Conservation (phyloP, 2,113 vertebrate species). For the Polypterus senegalus region DNA sequence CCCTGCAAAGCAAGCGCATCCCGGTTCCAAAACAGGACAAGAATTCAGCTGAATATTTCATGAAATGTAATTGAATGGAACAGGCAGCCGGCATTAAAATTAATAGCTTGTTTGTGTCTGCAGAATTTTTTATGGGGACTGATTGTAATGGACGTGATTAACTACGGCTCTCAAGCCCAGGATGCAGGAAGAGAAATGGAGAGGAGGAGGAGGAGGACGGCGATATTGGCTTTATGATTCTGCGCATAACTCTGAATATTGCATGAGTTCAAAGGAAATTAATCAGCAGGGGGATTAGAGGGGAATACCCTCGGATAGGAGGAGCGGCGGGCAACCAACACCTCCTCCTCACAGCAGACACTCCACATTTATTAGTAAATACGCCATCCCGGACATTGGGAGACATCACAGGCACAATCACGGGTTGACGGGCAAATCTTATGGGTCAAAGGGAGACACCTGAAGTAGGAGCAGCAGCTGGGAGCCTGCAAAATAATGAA, state of each 20-base stretch:
- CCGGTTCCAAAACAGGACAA: constrained; percentile 27
- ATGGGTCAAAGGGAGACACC: no score
- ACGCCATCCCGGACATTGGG: no score
- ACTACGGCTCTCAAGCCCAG: constrained; percentile 27
- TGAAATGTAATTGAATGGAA: constrained; percentile 43
- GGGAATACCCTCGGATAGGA: no score
- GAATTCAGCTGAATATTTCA: constrained; percentile 46
- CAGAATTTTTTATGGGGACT: constrained; percentile 36
- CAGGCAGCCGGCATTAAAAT: constrained; percentile 42
- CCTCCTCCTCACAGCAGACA: no score
- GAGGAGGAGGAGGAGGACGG: neutral
- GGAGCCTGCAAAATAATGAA: no score
- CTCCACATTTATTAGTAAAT: no score
- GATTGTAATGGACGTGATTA: constrained; percentile 47
- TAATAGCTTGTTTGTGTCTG: constrained; percentile 44
- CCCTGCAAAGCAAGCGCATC: neutral
- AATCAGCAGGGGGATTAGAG: neutral
- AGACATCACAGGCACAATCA: no score
- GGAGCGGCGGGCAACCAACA: no score
- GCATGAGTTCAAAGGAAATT: constrained; percentile 21
- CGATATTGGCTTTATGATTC: constrained; percentile 28
- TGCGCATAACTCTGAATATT: constrained; percentile 38
- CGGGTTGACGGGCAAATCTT: no score
- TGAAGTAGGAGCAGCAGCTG: no score
- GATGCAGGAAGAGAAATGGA: constrained; percentile 8